Evolutionary conservation across 2,888 invertebrate genomes (phyloP), one percentile per base, ranked within the genome.

Genomic region (Callinectes sapidus): DNA sequence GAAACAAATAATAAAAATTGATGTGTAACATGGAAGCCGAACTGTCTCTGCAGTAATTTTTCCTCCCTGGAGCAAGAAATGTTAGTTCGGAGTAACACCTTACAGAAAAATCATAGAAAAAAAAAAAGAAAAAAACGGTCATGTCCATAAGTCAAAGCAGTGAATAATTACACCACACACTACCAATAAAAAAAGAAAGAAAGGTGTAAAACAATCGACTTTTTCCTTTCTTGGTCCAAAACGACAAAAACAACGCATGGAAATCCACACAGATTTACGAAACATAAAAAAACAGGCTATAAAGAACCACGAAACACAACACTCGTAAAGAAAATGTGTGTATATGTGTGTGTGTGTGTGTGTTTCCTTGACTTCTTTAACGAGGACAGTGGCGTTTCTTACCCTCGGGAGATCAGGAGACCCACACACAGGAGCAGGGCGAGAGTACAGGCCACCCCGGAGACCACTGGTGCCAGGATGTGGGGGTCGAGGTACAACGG

Each of bases 401-500:
- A 95, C 95, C 95, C 96, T 32, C 96, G 95, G 94, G 96, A 96
- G 14, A 96, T 95, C 95, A 96, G 95, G 18, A 96, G 95, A 90
- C 96, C 96, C 87, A 96, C 96, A 88, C 96, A 95, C 28, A 96
- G 95, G 10, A 96, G 95, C 0, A 96, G 95, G 39, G 96, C 96
- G 42, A 96, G 95, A 61, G 96, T 96, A 87, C 96, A 95, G 54
- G 96, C 95, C 18, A 96, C 95, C 0, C 96, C 96, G 89, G 96
- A 96, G 66, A 96, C 95, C 2, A 96, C 95, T 0, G 96, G 96
- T 2, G 96, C 96, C 35, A 96, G 95, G 6, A 96, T 95, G 95
- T 96, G 96, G 0, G 96, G 95, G 86, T 96, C 95, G 93, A 96
- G 96, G 90, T 96, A 95, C 13, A 90, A 48, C 1, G 93, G 93